A percentile compares a stretch with the other conserved stretches of the same genome.
These are phyloP conservation scores for Panthera leo DNA, from an alignment of 2,113 vertebrate genomes.

Conservation along the genomic window DNA sequence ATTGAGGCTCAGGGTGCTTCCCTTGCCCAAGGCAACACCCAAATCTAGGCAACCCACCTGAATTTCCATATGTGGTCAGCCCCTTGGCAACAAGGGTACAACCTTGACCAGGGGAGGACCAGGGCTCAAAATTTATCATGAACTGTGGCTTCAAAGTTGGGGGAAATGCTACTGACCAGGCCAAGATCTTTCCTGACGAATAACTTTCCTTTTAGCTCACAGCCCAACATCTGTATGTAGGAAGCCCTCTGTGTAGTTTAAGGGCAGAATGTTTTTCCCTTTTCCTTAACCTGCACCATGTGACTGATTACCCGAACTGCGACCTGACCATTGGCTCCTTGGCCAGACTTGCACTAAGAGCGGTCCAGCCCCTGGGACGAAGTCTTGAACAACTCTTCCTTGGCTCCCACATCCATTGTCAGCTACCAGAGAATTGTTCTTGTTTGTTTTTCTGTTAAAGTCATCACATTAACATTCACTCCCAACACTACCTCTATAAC, in stretches of 20 bases:
- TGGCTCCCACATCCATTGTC: accelerated
- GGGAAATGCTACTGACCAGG: not conserved
- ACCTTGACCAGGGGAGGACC: not conserved
- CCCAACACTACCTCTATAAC: not conserved
- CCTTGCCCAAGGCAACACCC: not conserved
- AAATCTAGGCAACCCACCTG: not conserved
- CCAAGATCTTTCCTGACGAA: not conserved
- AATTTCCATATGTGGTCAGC: not conserved
- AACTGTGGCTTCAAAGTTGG: not conserved
- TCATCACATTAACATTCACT: not conserved
- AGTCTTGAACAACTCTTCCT: not conserved
- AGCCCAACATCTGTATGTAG: not conserved
- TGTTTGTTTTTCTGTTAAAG: not conserved
- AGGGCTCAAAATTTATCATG: not conserved
- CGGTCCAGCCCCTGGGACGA: not conserved
- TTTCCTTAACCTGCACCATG: not conserved
- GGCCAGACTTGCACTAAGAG: not conserved
- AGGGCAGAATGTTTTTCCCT: not conserved
- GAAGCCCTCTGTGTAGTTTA: not conserved
- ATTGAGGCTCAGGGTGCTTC: not conserved
- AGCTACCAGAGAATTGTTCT: not conserved
- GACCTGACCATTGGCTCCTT: not conserved
- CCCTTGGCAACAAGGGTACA: too few species aligned
- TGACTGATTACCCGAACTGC: not conserved
- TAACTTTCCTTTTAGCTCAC: not conserved